Conservation (phyloP, 1,140 invertebrate genomes). For the Hestina assimilis region DNA sequence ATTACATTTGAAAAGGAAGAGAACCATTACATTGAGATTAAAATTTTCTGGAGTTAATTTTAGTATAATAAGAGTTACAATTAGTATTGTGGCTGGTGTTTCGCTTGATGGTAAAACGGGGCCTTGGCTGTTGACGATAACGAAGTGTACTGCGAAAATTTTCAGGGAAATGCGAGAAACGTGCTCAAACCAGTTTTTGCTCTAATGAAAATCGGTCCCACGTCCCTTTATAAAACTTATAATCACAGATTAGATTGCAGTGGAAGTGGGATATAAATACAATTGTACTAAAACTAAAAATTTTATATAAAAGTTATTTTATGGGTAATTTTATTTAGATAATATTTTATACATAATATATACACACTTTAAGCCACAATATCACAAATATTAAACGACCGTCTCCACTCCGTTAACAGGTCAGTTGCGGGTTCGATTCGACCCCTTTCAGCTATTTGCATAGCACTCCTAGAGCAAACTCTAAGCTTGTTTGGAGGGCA, state of each 20-base stretch:
- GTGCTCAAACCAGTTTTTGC: conserved; percentile 35
- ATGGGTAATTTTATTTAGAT: too few relatives aligned
- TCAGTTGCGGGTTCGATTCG: too few relatives aligned
- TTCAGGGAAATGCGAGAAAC: conserved; percentile 29
- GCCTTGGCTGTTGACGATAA: conserved; percentile 28
- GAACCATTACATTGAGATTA: conserved; percentile 14
- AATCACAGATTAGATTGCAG: neutral
- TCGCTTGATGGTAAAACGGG: conserved; percentile 27
- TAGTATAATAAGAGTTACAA: conserved; percentile 25
- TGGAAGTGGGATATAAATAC: conserved; percentile 1
- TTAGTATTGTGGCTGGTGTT: conserved; percentile 13
- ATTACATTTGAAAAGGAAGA: neutral
- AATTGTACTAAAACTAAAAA: too few relatives aligned
- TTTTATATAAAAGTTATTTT: too few relatives aligned
- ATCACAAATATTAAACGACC: too few relatives aligned
- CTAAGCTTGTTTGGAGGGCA: too few relatives aligned
- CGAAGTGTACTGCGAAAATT: conserved; percentile 22
- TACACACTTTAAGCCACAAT: too few relatives aligned
- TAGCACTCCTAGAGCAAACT: too few relatives aligned
- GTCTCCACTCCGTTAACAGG: too few relatives aligned
- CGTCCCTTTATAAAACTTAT: neutral
- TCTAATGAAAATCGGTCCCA: conserved; percentile 33
- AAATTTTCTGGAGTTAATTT: conserved; percentile 23
- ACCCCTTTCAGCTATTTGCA: too few relatives aligned
- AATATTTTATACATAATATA: too few relatives aligned